phyloP scores from a whole-genome alignment of 2,113 vertebrate genomes.

The Oophaga pumilio region DNA sequence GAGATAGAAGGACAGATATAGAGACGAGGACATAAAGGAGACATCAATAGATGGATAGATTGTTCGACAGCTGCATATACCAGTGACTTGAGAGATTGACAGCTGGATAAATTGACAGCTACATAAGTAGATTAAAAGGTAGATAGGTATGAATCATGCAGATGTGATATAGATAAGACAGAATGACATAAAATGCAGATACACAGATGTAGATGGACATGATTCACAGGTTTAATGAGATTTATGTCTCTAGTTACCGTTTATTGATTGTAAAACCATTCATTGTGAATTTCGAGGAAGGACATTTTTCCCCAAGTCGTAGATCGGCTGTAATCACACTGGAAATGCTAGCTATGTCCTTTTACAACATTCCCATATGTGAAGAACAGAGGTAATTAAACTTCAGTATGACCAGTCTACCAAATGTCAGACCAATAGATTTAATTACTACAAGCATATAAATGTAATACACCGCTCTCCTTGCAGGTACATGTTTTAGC shows the following conservation, averaged over 20 bases:
- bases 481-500: slow-evolving; percentile 62
- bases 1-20: no score
- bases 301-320: not conserved
- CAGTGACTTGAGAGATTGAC: no score
- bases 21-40: no score
- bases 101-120: no score
- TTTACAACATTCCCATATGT: slow-evolving; percentile 56
- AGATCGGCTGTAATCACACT: slow-evolving; percentile 55
- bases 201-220: not conserved
- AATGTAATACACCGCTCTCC: slow-evolving; percentile 47
- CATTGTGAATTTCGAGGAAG: not conserved
- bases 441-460: slow-evolving; percentile 68
- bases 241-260: not conserved
- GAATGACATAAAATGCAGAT: not conserved
- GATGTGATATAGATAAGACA: no score
- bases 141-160: no score
- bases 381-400: slow-evolving; percentile 60
- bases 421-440: slow-evolving; percentile 73
- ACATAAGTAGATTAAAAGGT: no score
- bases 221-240: not conserved
- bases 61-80: no score
- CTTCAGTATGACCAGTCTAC: slow-evolving; percentile 61
- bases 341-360: slow-evolving; percentile 63
- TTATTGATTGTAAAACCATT: slow-evolving; percentile 11
- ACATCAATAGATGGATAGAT: no score